Base-by-base conservation (phyloP, 2,888 invertebrate species). In the Acanthosepion lycidas region DNA sequence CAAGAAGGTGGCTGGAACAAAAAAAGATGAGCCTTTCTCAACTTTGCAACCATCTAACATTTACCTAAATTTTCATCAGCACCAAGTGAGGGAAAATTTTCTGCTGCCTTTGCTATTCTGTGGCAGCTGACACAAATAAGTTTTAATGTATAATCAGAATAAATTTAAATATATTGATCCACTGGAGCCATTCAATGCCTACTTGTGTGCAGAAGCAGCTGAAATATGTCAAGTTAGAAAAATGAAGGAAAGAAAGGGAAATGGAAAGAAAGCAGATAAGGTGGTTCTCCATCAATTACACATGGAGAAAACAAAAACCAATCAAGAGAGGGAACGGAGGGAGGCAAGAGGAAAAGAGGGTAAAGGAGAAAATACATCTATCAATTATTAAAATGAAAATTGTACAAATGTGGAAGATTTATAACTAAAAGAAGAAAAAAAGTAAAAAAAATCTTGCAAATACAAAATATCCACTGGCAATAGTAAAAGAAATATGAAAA, bases 41-140 rank as follows among this genome's bases (percentile, higher is more conserved):
- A 78, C 78, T 78, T 78, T 78, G 78, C 78, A 78, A 78, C 33
- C 78, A 78, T 78, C 78, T n/a, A 78, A n/a, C 78, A 33, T 12
- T 78, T 78, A 33, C n/a, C 23, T 78, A 78, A 78, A 78, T 78
- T 15, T n/a, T 78, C n/a, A 78, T 33, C 78, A 78, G 12, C 33
- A 78, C 78, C 9, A n/a, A 33, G n/a, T 20, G n/a, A 12, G 78
- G n/a, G 15, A 33, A 9, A 15, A 33, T 78, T 78, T 78, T 78
- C 78, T 78, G 15, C 78, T 78, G 78, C 78, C 78, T 78, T 33
- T 78, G 78, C 78, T 78, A 78, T 33, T 78, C 78, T 78, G n/a
- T 78, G n/a, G 78, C 78, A 78, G 78, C 78, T 78, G 78, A 78
- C 78, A 78, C n/a, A 78, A 78, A 78, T 78, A 78, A 78, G 78